phyloP scores from a whole-genome alignment of 2,888 invertebrate species.

The Acholoe squamosa region DNA sequence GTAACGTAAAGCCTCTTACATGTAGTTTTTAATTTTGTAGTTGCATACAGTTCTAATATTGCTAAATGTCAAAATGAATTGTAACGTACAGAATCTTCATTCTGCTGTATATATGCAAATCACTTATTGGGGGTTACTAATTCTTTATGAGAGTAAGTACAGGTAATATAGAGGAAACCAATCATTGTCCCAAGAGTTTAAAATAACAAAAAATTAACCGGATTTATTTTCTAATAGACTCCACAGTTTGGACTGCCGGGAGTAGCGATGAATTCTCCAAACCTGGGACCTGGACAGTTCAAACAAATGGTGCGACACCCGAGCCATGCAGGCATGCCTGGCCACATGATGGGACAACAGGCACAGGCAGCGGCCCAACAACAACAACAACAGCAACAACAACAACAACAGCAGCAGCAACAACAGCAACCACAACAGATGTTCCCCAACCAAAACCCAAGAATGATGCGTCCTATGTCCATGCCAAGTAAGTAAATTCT shows the following conservation, averaged over 20 bases:
- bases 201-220: neutral
- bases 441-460: conserved; percentile 80
- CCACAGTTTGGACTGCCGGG: conserved; percentile 39
- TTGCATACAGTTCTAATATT: no score
- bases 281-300: conserved; percentile 68
- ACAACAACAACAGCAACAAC: conserved; percentile 75
- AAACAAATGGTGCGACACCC: conserved; percentile 69
- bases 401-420: conserved; percentile 70
- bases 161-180: no score
- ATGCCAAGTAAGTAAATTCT: conserved; percentile 48
- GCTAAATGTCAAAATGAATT: no score
- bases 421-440: conserved; percentile 85
- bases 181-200: no score
- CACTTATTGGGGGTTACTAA: no score
- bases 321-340: conserved; percentile 59
- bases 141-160: no score
- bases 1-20: no score
- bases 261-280: neutral
- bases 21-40: no score
- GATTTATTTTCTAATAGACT: neutral
- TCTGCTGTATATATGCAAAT: no score
- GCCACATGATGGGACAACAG: conserved; percentile 81
- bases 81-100: no score
- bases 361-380: conserved; percentile 81
- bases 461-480: conserved; percentile 72